A percentile compares a stretch with the other conserved stretches of the same genome.
phyloP scores from a whole-genome alignment of 2,797 vertebrate species.

The Hozukius guyotensis region DNA sequence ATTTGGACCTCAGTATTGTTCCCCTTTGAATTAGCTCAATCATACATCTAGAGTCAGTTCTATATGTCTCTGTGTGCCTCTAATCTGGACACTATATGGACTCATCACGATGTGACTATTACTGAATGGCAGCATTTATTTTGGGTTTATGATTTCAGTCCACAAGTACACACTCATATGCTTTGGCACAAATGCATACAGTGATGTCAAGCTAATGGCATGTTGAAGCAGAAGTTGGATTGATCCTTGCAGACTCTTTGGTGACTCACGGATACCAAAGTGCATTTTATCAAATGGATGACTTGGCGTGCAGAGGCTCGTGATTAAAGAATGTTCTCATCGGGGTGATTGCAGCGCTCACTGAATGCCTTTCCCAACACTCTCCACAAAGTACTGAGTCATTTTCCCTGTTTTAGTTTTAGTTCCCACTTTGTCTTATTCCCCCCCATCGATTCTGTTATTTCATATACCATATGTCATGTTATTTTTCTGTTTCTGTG shows the following conservation, averaged over 20 bases:
- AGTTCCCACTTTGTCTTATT: slow-evolving; percentile 34
- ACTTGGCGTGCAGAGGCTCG: neutral
- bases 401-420: slow-evolving; percentile 47
- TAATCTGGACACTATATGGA: neutral
- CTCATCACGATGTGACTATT: neutral
- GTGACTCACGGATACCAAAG: slow-evolving; percentile 36
- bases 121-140: neutral
- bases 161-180: neutral
- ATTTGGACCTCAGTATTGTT: neutral
- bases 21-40: neutral
- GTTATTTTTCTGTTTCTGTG: slow-evolving; percentile 60
- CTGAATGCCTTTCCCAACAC: slow-evolving; percentile 34
- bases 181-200: slow-evolving; percentile 5
- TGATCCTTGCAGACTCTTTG: slow-evolving; percentile 8
- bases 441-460: slow-evolving; percentile 31
- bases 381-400: slow-evolving; percentile 33
- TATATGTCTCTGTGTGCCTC: neutral
- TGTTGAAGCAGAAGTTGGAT: slow-evolving; percentile 25
- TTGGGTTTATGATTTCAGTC: neutral
- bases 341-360: slow-evolving; percentile 24
- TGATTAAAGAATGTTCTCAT: slow-evolving; percentile 31
- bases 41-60: neutral
- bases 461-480: slow-evolving; percentile 42
- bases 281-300: slow-evolving; percentile 35
- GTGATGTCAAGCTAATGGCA: slow-evolving; percentile 32